Evolutionary conservation across 2,888 invertebrate genomes (phyloP).

Genomic region (Epinotia nisella): DNA sequence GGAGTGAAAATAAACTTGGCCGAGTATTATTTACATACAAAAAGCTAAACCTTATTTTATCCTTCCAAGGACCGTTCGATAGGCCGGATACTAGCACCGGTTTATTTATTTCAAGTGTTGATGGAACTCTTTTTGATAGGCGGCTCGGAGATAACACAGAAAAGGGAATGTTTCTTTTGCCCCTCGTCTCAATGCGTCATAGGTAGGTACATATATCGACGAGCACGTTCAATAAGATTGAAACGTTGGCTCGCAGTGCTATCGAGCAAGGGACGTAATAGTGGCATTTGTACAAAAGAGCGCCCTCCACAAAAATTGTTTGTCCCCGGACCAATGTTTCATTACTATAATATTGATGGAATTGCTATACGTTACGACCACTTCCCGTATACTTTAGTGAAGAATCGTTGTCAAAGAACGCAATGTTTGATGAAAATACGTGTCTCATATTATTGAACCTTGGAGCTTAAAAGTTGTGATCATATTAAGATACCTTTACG

Average conservation of each 20-base stretch:
- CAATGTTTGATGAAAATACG: conserved; percentile 16
- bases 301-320: conserved; percentile 71
- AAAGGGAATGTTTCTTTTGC: conserved; percentile 64
- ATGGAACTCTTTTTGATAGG: conserved; percentile 46
- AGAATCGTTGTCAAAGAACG: conserved; percentile 11
- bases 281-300: conserved; percentile 73
- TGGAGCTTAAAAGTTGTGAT: conserved; percentile 1
- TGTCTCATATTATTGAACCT: background rate
- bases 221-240: conserved; percentile 75
- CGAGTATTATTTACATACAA: background rate
- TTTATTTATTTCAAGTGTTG: conserved; percentile 43
- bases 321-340: conserved; percentile 66
- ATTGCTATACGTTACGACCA: conserved; percentile 52
- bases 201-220: conserved; percentile 54
- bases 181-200: conserved; percentile 58
- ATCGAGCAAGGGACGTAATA: conserved; percentile 71
- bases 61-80: conserved; percentile 19
- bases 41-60: conserved; percentile 1
- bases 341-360: conserved; percentile 72
- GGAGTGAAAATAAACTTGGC: background rate
- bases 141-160: conserved; percentile 45
- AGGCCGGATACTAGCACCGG: conserved; percentile 37
- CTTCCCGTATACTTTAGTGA: conserved; percentile 26
- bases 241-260: conserved; percentile 67
- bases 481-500: conserved; percentile 2